Evolutionary conservation across 2,797 vertebrate species (phyloP).

Genomic region (Hemitrygon akajei): DNA sequence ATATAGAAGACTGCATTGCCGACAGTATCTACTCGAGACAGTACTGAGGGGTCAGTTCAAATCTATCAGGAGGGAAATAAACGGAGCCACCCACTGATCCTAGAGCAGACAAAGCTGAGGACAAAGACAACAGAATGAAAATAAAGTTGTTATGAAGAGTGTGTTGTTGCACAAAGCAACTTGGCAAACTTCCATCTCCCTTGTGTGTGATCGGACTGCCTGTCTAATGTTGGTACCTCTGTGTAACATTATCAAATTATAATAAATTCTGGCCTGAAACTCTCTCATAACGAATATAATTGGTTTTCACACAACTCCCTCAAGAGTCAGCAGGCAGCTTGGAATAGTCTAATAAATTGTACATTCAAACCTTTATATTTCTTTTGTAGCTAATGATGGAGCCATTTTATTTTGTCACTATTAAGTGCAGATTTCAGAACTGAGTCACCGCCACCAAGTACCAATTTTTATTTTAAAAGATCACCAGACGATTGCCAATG

Average conservation of each 20-base stretch:
- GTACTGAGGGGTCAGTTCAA: background rate
- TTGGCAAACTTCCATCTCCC: background rate
- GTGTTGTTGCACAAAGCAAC: background rate
- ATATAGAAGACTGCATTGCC: too few relatives aligned
- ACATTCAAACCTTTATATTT: conserved; percentile 31
- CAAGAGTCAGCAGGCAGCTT: conserved; percentile 23
- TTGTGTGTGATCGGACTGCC: conserved; percentile 17
- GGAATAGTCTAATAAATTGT: conserved; percentile 26
- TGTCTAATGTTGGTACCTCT: conserved; percentile 27
- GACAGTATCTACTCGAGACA: background rate
- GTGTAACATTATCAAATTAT: conserved; percentile 25
- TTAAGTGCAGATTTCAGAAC: conserved; percentile 14
- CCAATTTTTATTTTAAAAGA: background rate
- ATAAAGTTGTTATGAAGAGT: background rate
- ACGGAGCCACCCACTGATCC: background rate
- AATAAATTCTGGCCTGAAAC: conserved; percentile 34
- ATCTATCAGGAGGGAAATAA: background rate
- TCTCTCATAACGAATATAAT: conserved; percentile 32
- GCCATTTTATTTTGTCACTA: conserved; percentile 24
- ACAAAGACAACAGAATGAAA: background rate
- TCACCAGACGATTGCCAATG: background rate
- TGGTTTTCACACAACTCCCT: conserved; percentile 24
- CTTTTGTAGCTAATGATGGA: background rate
- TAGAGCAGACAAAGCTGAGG: background rate
- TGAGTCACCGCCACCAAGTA: background rate